Evolutionary conservation across 1,140 invertebrate genomes (phyloP).

Genomic region (Arion vulgaris): DNA sequence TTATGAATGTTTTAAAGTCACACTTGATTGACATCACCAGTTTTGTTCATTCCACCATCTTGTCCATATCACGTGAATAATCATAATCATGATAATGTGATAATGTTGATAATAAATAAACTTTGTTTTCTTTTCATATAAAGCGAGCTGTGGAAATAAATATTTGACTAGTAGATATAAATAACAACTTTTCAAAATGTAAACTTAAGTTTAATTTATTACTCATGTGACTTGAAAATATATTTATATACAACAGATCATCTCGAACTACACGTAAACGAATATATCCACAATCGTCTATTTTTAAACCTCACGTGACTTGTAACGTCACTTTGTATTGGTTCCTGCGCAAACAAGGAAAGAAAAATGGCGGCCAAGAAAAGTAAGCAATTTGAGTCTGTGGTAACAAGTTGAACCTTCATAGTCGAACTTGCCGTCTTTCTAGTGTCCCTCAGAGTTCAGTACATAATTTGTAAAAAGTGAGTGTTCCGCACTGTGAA

Average conservation of each 20-base stretch:
- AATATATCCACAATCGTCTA: no score
- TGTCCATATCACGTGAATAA: constrained; percentile 7
- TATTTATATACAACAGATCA: no score
- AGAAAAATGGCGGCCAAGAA: constrained; percentile 63
- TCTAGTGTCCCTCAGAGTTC: not conserved
- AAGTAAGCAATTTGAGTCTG: constrained; percentile 29
- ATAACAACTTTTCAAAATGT: no score
- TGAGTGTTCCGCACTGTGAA: constrained; percentile 33
- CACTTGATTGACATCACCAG: no score
- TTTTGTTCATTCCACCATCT: constrained; percentile 14
- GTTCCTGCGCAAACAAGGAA: constrained; percentile 70
- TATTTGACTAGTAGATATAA: not conserved
- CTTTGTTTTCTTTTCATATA: constrained; percentile 11
- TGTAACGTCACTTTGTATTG: constrained; percentile 63
- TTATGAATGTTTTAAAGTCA: no score
- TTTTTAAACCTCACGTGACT: constrained; percentile 38
- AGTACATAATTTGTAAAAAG: not conserved
- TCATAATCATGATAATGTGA: no score
- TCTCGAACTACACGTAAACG: no score
- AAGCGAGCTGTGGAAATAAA: not conserved
- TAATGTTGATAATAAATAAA: not conserved
- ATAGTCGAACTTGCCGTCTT: not conserved
- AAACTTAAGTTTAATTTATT: no score
- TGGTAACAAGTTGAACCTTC: constrained; percentile 6
- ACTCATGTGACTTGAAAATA: no score